Evolutionary conservation across 2,113 vertebrate genomes (phyloP).

Genomic region (Anolis carolinensis): DNA sequence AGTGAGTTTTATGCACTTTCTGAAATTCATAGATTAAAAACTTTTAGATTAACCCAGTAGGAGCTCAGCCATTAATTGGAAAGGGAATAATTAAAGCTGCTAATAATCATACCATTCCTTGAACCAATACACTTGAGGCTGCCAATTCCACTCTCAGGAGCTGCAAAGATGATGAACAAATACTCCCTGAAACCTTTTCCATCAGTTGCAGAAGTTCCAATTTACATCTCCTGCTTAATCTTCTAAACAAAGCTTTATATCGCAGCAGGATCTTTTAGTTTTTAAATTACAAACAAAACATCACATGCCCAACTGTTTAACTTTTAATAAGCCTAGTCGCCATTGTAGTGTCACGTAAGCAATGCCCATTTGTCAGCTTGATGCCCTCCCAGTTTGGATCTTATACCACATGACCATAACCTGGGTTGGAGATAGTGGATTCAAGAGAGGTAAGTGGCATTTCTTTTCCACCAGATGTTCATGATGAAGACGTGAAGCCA

Average conservation of each 20-base stretch:
- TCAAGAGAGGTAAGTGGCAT: background rate
- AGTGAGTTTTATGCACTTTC: slow-evolving; percentile 64
- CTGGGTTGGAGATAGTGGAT: background rate
- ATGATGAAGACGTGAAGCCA: background rate
- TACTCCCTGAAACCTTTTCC: slow-evolving; percentile 36
- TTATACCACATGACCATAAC: background rate
- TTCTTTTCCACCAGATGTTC: background rate
- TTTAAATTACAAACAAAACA: slow-evolving; percentile 1
- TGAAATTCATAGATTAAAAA: slow-evolving; percentile 64
- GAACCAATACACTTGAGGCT: slow-evolving; percentile 49
- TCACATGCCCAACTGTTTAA: background rate
- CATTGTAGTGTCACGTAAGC: background rate
- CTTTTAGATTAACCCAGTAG: slow-evolving; percentile 66
- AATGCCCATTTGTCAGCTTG: background rate
- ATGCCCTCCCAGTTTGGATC: background rate
- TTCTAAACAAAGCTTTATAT: slow-evolving; percentile 15
- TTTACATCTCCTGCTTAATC: slow-evolving; percentile 19
- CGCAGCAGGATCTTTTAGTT: background rate
- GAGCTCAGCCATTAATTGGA: slow-evolving; percentile 71
- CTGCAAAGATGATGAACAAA: slow-evolving; percentile 48
- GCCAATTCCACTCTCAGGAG: slow-evolving; percentile 50
- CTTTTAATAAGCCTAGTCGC: background rate
- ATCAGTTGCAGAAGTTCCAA: slow-evolving; percentile 15
- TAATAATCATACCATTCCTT: slow-evolving; percentile 67
- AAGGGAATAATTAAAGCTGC: slow-evolving; percentile 64